Percentiles rank a stretch among this genome's conserved stretches.
phyloP scores from a whole-genome alignment of 2,797 vertebrate species.

The Phoxinus dragarum region DNA sequence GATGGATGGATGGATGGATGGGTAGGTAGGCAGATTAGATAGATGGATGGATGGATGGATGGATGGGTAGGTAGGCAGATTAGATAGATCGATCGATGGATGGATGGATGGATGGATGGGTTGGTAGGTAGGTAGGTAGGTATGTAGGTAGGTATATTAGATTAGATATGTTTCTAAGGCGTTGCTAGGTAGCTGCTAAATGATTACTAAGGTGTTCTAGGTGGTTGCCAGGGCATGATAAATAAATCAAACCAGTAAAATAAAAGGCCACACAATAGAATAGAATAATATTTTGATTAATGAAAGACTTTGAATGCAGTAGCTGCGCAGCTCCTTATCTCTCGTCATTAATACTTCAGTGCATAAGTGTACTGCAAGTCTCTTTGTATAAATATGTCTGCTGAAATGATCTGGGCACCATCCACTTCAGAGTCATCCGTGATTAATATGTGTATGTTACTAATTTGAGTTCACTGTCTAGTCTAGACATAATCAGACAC shows the following conservation, averaged over 20 bases:
- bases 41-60: not conserved
- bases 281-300: not conserved
- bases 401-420: not conserved
- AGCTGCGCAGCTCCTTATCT: not conserved
- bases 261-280: too few relatives aligned
- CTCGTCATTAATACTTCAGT: not conserved
- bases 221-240: not conserved
- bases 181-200: not conserved
- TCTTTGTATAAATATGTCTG: not conserved
- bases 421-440: constrained; percentile 40
- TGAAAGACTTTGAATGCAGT: not conserved
- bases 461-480: constrained; percentile 39
- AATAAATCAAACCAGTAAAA: not conserved
- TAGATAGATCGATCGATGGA: not conserved
- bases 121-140: too few relatives aligned
- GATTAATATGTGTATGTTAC: constrained; percentile 32
- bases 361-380: not conserved
- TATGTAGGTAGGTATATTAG: not conserved
- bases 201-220: too few relatives aligned
- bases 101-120: not conserved
- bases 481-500: constrained; percentile 44
- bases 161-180: not conserved
- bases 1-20: not conserved
- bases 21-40: too few relatives aligned
- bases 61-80: not conserved